These are phyloP conservation scores for Cabera pusaria DNA, from an alignment of 2,888 invertebrate species.

Conservation along the genomic window DNA sequence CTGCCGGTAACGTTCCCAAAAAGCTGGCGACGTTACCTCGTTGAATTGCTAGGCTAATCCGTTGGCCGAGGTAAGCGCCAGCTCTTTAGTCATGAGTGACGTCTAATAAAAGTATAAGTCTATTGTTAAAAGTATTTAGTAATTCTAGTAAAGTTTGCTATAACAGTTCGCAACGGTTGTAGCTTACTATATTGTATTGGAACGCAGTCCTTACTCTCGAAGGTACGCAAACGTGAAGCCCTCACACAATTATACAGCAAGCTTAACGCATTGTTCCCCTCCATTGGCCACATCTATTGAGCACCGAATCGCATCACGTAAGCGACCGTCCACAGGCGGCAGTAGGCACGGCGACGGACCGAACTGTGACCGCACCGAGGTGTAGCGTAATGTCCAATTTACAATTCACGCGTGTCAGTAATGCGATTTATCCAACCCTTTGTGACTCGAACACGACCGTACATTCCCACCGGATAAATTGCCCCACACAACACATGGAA, in stretches of 20 bases:
- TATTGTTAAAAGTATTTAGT: no score
- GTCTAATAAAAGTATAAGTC: no score
- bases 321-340: slow-evolving; percentile 9
- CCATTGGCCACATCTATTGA: slow-evolving; percentile 29
- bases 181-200: no score
- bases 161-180: no score
- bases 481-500: slow-evolving; percentile 57
- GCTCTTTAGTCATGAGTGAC: no score
- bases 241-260: slow-evolving; percentile 16
- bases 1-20: no score
- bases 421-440: slow-evolving; percentile 80
- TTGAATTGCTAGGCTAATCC: no score
- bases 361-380: slow-evolving; percentile 44
- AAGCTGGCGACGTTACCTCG: no score
- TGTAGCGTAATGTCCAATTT: slow-evolving; percentile 81
- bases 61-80: no score
- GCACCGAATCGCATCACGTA: slow-evolving; percentile 29
- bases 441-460: slow-evolving; percentile 60
- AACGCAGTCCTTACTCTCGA: no score
- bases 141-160: no score
- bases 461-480: slow-evolving; percentile 62
- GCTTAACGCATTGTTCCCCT: slow-evolving; percentile 22
- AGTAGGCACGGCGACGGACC: slow-evolving; percentile 1
- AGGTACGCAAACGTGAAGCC: not conserved
- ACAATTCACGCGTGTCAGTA: slow-evolving; percentile 79